These are phyloP conservation scores for Hycleus cichorii DNA, from an alignment of 1,140 invertebrate species.

Conservation along the genomic window DNA sequence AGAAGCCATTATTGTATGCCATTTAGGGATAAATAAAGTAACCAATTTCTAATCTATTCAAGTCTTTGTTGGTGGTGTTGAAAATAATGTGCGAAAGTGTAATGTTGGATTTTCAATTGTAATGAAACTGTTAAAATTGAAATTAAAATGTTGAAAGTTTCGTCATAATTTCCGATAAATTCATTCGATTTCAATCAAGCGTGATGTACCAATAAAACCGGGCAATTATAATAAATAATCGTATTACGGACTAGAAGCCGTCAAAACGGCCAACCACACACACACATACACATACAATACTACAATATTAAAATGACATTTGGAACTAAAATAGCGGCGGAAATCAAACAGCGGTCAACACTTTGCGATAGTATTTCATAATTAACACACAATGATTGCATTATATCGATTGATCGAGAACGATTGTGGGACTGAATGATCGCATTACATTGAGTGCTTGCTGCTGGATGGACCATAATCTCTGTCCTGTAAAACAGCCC, in stretches of 20 bases:
- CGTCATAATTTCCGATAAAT: slow-evolving; percentile 12
- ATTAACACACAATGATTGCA: slow-evolving; percentile 32
- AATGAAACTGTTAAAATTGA: no score
- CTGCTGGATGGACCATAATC: slow-evolving; percentile 19
- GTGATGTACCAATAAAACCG: slow-evolving; percentile 25
- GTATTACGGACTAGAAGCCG: slow-evolving; percentile 24
- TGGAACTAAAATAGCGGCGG: slow-evolving; percentile 29
- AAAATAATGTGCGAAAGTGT: no score
- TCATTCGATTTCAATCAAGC: slow-evolving; percentile 23
- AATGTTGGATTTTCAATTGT: no score
- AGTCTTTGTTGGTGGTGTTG: no score
- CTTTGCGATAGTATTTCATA: slow-evolving; percentile 33
- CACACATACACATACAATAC: slow-evolving; percentile 3
- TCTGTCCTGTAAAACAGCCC: slow-evolving; percentile 12
- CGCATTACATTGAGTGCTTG: slow-evolving; percentile 23
- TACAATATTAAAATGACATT: slow-evolving; percentile 29
- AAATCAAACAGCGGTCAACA: slow-evolving; percentile 35
- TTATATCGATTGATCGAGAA: slow-evolving; percentile 27
- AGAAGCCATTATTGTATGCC: no score
- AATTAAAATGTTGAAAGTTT: no score
- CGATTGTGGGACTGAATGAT: slow-evolving; percentile 24
- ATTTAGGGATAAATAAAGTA: no score
- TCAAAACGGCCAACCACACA: slow-evolving; percentile 24
- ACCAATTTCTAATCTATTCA: no score
- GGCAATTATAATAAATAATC: slow-evolving; percentile 29